Evolutionary conservation across 2,797 vertebrate species (phyloP), one percentile per base, ranked within the genome.

Genomic region (Neosilurus mollespiculum): DNA sequence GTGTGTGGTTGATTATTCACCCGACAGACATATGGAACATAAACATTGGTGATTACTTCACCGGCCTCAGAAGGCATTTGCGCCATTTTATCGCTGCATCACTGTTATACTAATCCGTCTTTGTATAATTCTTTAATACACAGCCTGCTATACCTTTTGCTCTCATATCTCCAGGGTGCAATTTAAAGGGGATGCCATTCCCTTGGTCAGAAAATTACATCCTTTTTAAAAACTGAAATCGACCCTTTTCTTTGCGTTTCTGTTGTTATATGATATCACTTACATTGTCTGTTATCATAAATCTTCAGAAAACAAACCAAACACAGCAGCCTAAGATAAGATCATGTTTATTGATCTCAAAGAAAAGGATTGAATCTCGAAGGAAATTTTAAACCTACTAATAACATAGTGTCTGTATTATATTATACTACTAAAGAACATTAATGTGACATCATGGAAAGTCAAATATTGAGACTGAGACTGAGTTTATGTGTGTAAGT

Each of bases 41-140:
- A 89, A 89, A 89, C 86, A 88, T 70, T 73, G 76, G 82, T 22
- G 78, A 85, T 87, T 82, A 85, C 83, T 78, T 87, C 80, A 82
- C 81, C 24, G 58, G 61, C 78, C 76, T 81, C 81, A 66, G 65
- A 87, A 81, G 76, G 83, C 87, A 77, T 79, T 82, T 34, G 66
- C 81, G 77, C 75, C 51, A 71, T 82, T 71, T 86, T 43, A 64
- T 73, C 64, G 11, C 54, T n/a, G 30, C 18, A 37, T 61, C 24
- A 7, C 24, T 22, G 58, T 54, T 51, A 59, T 61, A 37, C 56
- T 51, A 49, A 71, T 70, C 15, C 9, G 0, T 16, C 22, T 81
- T 70, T 59, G 5, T 53, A 67, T 53, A 84, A 54, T n/a, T n/a
- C n/a, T n/a, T n/a, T n/a, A n/a, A n/a, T n/a, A n/a, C n/a, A n/a